A percentile compares a stretch with the other conserved stretches of the same genome.
Conservation (phyloP, 2,888 invertebrate species). For the Standfussiana lucernea region DNA sequence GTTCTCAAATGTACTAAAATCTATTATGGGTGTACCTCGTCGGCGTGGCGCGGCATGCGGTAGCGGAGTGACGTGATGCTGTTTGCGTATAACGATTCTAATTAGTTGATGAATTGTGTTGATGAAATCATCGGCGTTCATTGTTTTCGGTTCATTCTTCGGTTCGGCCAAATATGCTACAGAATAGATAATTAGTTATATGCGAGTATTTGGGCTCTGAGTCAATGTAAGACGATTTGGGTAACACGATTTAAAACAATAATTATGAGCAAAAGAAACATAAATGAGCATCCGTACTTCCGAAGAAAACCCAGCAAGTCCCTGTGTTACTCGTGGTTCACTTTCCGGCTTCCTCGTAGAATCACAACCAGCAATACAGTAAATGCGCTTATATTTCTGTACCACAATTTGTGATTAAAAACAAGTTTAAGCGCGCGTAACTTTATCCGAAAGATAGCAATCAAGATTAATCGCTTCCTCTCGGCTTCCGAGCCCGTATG, state of each 20-base stretch:
- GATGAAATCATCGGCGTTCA: constrained; percentile 78
- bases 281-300: neutral
- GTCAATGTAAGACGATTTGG: neutral
- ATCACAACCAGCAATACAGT: neutral
- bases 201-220: constrained; percentile 18
- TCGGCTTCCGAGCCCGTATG: constrained; percentile 41
- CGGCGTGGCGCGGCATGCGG: constrained; percentile 82
- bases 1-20: constrained; percentile 72
- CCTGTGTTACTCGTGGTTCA: neutral
- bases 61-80: constrained; percentile 81
- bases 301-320: neutral
- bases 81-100: constrained; percentile 82
- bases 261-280: neutral
- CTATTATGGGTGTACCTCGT: constrained; percentile 89
- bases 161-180: constrained; percentile 40
- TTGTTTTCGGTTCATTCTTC: constrained; percentile 69
- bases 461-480: constrained; percentile 78
- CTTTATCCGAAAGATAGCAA: constrained; percentile 74
- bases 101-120: constrained; percentile 77
- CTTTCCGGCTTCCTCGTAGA: neutral
- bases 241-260: neutral
- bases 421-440: constrained; percentile 70
- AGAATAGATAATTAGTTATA: constrained; percentile 47
- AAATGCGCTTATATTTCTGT: neutral
- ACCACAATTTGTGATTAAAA: constrained; percentile 44